Evolutionary conservation across 2,888 invertebrate species (phyloP).

Genomic region (Leptopilina myrica): DNA sequence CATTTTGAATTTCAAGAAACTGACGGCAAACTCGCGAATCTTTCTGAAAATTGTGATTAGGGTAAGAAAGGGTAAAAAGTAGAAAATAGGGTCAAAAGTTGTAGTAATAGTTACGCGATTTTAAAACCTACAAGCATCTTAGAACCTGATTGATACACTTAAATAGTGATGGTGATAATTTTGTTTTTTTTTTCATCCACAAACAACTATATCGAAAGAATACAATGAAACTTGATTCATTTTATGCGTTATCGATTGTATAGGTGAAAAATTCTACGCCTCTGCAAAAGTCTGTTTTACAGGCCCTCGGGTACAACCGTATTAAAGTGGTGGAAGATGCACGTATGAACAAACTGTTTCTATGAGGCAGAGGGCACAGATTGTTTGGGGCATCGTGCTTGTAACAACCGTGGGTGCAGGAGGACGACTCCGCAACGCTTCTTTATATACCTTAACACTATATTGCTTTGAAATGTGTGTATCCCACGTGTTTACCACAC

Average conservation of each 20-base stretch:
- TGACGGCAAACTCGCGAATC: too few relatives aligned
- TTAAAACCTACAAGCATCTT: too few relatives aligned
- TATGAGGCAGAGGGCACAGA: constrained; percentile 62
- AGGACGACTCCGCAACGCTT: constrained; percentile 56
- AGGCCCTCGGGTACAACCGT: constrained; percentile 57
- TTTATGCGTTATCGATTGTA: constrained; percentile 53
- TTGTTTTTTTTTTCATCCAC: too few relatives aligned
- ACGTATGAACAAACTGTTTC: constrained; percentile 64
- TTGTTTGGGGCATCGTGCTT: constrained; percentile 54
- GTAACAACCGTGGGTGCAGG: constrained; percentile 56
- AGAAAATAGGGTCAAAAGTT: too few relatives aligned
- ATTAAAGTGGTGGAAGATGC: constrained; percentile 59
- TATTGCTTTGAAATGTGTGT: constrained; percentile 40
- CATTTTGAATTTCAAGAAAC: too few relatives aligned
- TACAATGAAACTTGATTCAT: constrained; percentile 39
- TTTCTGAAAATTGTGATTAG: too few relatives aligned
- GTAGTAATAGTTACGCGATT: too few relatives aligned
- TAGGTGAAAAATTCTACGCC: constrained; percentile 67
- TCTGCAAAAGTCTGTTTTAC: constrained; percentile 63
- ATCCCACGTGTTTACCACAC: constrained; percentile 44
- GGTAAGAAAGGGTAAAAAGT: too few relatives aligned
- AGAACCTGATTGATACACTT: too few relatives aligned
- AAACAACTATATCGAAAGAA: too few relatives aligned
- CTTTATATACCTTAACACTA: constrained; percentile 50
- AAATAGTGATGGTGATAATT: too few relatives aligned